Base-by-base conservation (phyloP, 1,140 invertebrate species). In the Drosophila takahashii region DNA sequence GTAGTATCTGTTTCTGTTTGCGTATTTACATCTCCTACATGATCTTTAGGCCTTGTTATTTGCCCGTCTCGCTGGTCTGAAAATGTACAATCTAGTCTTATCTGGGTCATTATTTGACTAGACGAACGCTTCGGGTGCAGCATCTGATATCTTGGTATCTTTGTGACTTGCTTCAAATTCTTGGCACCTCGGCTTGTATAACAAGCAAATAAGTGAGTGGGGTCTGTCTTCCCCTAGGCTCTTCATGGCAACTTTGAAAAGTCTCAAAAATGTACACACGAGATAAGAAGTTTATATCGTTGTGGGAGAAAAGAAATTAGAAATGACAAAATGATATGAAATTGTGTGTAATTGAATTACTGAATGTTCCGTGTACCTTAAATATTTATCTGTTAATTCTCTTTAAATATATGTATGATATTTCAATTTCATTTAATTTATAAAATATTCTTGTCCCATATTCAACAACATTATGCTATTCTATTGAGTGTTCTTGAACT, bases 51-150 rank as follows among this genome's bases (percentile, higher is more conserved):
- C 39, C 60, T 36, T 15, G 15, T 36, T 59, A 6, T 34, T 61
- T 62, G 27, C 54, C 27, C 58, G 42, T 48, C 47, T 48, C 27
- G 8, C n/a, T 29, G 54, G 15, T 44, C 42, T 74, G 69, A 78
- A 52, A 59, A 64, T 73, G 73, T 74, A 67, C 73, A 86, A 86
- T 87, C 75, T 47, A 15, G 53, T 58, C 75, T 87, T 86, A 86
- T 86, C 83, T 86, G 71, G 72, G 71, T 75, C 72, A 75, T 75
- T 75, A 75, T 75, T 75, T 75, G 72, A 65, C 44, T 65, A 70
- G 70, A 32, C 72, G 34, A 47, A 64, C 29, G 59, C 60, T 41
- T 65, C n/a, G 18, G 72, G 60, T 50, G 50, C 58, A 51, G 72
- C 60, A 18, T 66, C 50, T 70, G 41, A 51, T 58, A 65, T 74